Conservation (phyloP, 2,888 invertebrate species). For the Epiblema foenella region DNA sequence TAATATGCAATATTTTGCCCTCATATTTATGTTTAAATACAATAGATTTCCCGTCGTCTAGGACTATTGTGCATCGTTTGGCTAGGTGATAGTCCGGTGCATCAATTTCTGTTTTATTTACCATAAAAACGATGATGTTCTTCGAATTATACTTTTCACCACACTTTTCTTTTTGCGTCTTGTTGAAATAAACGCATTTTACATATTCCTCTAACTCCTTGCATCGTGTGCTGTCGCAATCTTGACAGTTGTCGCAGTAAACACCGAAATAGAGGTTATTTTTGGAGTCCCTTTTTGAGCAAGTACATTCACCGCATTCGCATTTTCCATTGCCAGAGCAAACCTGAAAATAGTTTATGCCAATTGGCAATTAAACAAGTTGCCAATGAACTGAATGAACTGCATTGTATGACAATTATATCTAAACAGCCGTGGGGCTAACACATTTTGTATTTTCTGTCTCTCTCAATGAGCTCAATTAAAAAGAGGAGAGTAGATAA, state of each 20-base stretch:
- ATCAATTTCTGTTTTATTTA: slow-evolving; percentile 61
- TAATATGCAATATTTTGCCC: slow-evolving; percentile 53
- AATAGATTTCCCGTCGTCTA: slow-evolving; percentile 58
- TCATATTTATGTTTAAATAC: slow-evolving; percentile 64
- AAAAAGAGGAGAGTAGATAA: no score
- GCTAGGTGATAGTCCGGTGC: slow-evolving; percentile 54
- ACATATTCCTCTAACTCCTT: slow-evolving; percentile 89
- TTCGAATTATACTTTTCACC: slow-evolving; percentile 53
- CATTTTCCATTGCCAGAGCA: slow-evolving; percentile 87
- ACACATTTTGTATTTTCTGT: no score
- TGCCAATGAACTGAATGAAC: no score
- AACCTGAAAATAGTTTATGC: slow-evolving; percentile 63
- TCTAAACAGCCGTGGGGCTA: no score
- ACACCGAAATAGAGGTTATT: slow-evolving; percentile 81
- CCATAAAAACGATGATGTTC: slow-evolving; percentile 51
- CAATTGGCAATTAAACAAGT: no score
- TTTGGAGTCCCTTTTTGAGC: slow-evolving; percentile 68
- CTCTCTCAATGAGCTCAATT: no score
- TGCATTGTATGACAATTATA: no score
- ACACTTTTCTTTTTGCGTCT: slow-evolving; percentile 54
- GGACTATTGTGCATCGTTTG: slow-evolving; percentile 59
- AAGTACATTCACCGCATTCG: slow-evolving; percentile 88
- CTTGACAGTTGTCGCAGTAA: slow-evolving; percentile 90
- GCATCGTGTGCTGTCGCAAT: slow-evolving; percentile 88
- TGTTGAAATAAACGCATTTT: slow-evolving; percentile 79